These are phyloP conservation scores for Furcula furcula DNA, from an alignment of 2,888 invertebrate species.

Conservation along the genomic window DNA sequence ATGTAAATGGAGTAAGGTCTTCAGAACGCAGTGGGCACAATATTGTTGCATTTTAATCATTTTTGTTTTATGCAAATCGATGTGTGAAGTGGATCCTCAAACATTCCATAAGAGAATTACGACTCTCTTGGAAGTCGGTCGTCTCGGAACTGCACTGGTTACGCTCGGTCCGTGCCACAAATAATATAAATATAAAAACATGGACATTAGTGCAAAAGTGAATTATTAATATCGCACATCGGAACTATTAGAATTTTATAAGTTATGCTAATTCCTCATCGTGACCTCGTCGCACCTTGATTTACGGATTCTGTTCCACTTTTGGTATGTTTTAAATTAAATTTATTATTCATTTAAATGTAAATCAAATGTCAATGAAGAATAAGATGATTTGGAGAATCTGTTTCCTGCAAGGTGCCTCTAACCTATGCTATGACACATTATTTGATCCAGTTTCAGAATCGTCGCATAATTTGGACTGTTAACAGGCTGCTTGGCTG, in stretches of 20 bases:
- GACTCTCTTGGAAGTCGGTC: slow-evolving; percentile 59
- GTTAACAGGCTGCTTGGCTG: slow-evolving; percentile 46
- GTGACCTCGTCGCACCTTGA: slow-evolving; percentile 69
- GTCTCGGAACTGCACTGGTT: slow-evolving; percentile 46
- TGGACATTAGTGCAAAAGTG: slow-evolving; percentile 38
- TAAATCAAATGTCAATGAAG: slow-evolving; percentile 69
- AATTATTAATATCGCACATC: slow-evolving; percentile 38
- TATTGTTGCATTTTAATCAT: slow-evolving; percentile 59
- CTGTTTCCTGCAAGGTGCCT: slow-evolving; percentile 48
- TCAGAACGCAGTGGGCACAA: slow-evolving; percentile 46
- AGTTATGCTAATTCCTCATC: slow-evolving; percentile 62
- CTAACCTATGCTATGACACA: slow-evolving; percentile 51
- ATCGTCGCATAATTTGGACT: slow-evolving; percentile 54
- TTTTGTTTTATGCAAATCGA: slow-evolving; percentile 64
- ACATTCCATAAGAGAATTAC: slow-evolving; percentile 62
- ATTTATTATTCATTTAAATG: slow-evolving; percentile 73
- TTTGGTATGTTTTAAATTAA: slow-evolving; percentile 66
- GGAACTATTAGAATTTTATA: slow-evolving; percentile 49
- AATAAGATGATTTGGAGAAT: slow-evolving; percentile 55
- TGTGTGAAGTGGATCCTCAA: slow-evolving; percentile 51
- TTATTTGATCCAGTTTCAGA: slow-evolving; percentile 75
- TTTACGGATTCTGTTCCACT: slow-evolving; percentile 66
- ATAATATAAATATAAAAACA: slow-evolving; percentile 33
- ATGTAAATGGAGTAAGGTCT: slow-evolving; percentile 49
- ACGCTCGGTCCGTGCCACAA: slow-evolving; percentile 29